Percentiles rank a stretch among this genome's conserved stretches.
phyloP scores from a whole-genome alignment of 2,113 vertebrate species.

The Apus apus region DNA sequence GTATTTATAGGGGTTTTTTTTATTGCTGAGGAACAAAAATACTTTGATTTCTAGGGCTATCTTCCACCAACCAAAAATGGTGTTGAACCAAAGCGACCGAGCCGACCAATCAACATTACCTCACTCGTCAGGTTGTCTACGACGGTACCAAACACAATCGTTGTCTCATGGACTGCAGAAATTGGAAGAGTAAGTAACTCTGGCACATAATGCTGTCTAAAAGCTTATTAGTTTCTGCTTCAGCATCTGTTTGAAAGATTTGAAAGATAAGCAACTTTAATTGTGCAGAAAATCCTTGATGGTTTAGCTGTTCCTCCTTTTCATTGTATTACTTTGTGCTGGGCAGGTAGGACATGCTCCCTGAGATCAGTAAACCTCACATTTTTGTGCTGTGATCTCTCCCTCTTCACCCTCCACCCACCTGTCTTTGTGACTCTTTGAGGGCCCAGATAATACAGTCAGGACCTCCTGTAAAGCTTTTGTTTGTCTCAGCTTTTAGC shows the following conservation, averaged over 20 bases:
- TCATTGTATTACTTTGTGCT: background rate
- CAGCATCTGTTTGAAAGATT: background rate
- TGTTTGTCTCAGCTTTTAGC: background rate
- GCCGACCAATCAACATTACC: slow-evolving; percentile 99
- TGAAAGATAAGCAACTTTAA: background rate
- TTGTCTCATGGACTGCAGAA: slow-evolving; percentile 97
- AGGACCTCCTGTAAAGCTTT: background rate
- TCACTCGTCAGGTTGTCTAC: slow-evolving; percentile 96
- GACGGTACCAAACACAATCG: slow-evolving; percentile 96
- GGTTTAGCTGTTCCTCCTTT: background rate
- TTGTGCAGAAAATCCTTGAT: background rate
- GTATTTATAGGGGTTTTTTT: background rate
- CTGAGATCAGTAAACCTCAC: background rate
- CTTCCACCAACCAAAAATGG: slow-evolving; percentile 99
- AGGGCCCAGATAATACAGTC: background rate
- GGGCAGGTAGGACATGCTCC: background rate
- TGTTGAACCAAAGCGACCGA: slow-evolving; percentile 98
- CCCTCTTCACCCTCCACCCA: background rate
- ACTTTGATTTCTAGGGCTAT: slow-evolving; percentile 84
- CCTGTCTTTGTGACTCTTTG: background rate
- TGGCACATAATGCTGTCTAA: background rate
- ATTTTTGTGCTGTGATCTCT: background rate
- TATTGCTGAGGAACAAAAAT: background rate
- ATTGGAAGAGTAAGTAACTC: slow-evolving; percentile 89
- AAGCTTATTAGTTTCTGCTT: background rate